Evolutionary conservation across 2,888 invertebrate genomes (phyloP), one percentile per base, ranked within the genome.

Genomic region (Parnassius orleans): DNA sequence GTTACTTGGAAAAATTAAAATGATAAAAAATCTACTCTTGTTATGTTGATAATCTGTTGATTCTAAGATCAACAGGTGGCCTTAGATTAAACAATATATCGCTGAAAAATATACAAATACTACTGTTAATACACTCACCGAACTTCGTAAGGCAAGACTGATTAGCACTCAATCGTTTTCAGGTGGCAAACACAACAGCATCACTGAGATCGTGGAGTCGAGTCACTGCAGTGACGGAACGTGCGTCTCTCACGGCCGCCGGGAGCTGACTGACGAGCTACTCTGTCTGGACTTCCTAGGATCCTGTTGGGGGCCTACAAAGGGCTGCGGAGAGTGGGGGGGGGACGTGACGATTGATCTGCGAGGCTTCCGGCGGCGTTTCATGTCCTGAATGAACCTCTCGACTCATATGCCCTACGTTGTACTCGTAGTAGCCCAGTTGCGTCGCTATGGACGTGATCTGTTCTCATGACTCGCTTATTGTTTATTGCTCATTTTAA

Each of bases 271-370:
- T 89, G 86, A 69, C 61, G 69, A 73, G 75, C 73, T 76, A 71
- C 66, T 67, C 75, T 67, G 74, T 71, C 71, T 77, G 74, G 73
- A 76, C 72, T 78, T 80, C 81, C 80, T 81, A 72, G 74, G 73
- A 73, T 78, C 80, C 78, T 82, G 77, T 61, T 58, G 68, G 61
- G 66, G 54, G 64, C 44, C 55, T 65, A 67, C 68, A 68, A 57
- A 57, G 59, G 64, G 64, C 61, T 53, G 60, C 68, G 70, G 69
- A 68, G 67, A 66, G 69, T 69, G 69, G 73, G 70, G 69, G 69
- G 48, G 78, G 78, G 78, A 75, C 72, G 74, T 69, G 76, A 77
- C 82, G 87, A 90, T 90, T 90, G 90, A 90, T 90, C 87, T 86
- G 86, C 78, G 79, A 71, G 68, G 68, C 72, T 67, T 74, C 77